Evolutionary conservation across 2,888 invertebrate genomes (phyloP).

Genomic region (Patella pellucida): DNA sequence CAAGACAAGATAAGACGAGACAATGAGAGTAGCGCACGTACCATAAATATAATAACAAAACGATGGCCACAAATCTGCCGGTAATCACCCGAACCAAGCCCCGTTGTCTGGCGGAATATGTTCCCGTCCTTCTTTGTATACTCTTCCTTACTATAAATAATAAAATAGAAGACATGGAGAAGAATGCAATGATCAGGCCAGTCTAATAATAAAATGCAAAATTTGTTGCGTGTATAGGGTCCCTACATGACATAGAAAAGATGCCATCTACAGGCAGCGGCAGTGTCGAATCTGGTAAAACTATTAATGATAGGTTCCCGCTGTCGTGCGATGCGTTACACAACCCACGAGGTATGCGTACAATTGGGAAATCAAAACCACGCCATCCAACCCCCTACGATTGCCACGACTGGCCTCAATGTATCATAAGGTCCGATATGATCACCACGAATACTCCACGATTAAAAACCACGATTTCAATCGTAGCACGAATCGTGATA

Average conservation of each 20-base stretch:
- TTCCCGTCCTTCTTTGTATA: background rate
- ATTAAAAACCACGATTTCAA: background rate
- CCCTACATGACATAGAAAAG: no score
- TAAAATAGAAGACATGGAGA: background rate
- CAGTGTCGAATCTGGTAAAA: no score
- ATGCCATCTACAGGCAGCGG: no score
- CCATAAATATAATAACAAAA: background rate
- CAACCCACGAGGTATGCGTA: no score
- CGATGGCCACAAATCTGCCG: background rate
- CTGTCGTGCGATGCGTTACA: no score
- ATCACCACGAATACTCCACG: background rate
- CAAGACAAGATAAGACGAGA: background rate
- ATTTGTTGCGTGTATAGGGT: no score
- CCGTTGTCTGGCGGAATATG: background rate
- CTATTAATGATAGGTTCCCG: no score
- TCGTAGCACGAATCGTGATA: background rate
- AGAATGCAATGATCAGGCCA: background rate
- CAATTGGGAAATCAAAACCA: no score
- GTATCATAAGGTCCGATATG: no score
- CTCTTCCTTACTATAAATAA: background rate
- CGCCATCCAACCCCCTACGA: no score
- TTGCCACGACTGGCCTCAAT: no score
- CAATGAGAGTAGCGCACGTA: background rate
- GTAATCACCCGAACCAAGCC: background rate
- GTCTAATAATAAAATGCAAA: no score